Conservation (phyloP, 2,888 invertebrate genomes). For the Pegoplata infirma region DNA sequence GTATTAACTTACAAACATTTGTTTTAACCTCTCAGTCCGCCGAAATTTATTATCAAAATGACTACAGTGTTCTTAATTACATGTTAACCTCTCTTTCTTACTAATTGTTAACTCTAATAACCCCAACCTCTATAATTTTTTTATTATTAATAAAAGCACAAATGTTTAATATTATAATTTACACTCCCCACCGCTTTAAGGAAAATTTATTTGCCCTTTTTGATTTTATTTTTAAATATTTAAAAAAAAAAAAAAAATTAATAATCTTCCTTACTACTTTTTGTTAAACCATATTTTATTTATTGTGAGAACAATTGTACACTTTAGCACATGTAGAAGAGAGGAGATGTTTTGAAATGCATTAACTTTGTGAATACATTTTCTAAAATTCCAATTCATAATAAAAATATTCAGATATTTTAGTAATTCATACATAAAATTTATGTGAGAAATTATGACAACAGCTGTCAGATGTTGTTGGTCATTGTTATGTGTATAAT, state of each 20-base stretch:
- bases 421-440: constrained; percentile 23
- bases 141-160: too few species aligned
- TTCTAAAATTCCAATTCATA: constrained; percentile 34
- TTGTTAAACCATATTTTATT: too few species aligned
- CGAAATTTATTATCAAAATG: too few species aligned
- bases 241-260: not conserved
- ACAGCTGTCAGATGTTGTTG: constrained; percentile 49
- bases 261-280: not conserved
- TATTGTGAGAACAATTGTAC: not conserved
- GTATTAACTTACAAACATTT: too few species aligned
- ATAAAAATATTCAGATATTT: constrained; percentile 27
- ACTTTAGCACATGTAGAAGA: not conserved
- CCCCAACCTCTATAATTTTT: too few species aligned
- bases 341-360: not conserved
- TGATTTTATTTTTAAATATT: not conserved
- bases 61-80: too few species aligned
- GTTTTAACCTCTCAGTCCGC: too few species aligned
- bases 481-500: too few species aligned
- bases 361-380: constrained; percentile 5
- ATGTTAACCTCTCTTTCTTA: too few species aligned
- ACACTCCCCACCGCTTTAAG: not conserved
- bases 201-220: not conserved
- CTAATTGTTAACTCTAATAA: too few species aligned
- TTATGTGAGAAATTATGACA: constrained; percentile 28
- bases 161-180: not conserved